Conservation (phyloP, 2,888 invertebrate species). For the Apotomis betuletana region DNA sequence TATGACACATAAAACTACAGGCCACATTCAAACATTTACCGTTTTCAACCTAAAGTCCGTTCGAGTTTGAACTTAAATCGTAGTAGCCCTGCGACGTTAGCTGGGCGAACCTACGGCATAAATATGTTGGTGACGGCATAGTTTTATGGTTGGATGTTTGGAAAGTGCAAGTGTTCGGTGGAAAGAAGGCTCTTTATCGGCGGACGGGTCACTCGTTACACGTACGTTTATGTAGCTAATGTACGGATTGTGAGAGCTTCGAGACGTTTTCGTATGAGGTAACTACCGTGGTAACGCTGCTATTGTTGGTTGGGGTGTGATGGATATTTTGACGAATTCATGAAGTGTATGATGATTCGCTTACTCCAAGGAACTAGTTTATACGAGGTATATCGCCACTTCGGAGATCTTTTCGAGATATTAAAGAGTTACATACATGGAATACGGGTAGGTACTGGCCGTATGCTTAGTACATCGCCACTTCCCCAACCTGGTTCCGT, state of each 20-base stretch:
- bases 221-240: conserved; percentile 45
- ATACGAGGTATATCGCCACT: no score
- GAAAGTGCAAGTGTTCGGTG: conserved; percentile 51
- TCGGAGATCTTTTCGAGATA: no score
- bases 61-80: conserved; percentile 9
- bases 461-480: no score
- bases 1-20: conserved; percentile 46
- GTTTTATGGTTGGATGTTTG: conserved; percentile 51
- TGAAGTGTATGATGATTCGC: no score
- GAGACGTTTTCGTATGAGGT: conserved; percentile 48
- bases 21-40: neutral
- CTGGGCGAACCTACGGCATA: neutral
- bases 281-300: conserved; percentile 27
- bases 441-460: no score
- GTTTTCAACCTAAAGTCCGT: neutral
- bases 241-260: conserved; percentile 49
- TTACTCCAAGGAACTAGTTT: no score
- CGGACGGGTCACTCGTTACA: conserved; percentile 47
- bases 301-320: conserved; percentile 20
- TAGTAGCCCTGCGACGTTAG: neutral
- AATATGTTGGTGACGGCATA: conserved; percentile 31
- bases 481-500: no score
- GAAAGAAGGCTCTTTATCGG: conserved; percentile 54
- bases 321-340: neutral
- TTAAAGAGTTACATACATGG: no score